Conservation (phyloP, 1,140 invertebrate genomes). For the Pogonognathellus flavescens region DNA sequence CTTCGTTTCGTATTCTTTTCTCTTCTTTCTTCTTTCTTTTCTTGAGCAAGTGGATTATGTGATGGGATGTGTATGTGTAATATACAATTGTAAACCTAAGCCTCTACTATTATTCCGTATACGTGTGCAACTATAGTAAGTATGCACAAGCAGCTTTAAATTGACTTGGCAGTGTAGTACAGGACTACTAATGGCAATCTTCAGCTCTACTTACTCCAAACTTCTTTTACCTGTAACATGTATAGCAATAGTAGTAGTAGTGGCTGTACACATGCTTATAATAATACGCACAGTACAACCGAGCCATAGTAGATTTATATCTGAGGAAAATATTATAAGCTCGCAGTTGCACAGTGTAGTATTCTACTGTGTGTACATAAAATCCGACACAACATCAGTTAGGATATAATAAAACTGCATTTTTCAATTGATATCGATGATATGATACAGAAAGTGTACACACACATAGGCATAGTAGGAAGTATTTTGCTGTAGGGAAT, state of each 20-base stretch:
- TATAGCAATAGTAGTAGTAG: background rate
- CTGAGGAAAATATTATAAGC: background rate
- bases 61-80: conserved; percentile 37
- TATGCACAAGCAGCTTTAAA: background rate
- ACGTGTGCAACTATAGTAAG: background rate
- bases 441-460: conserved; percentile 10
- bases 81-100: conserved; percentile 6
- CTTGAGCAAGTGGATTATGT: conserved; percentile 5
- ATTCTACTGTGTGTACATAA: conserved; percentile 7
- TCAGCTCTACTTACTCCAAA: conserved; percentile 6
- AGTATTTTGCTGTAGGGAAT: background rate
- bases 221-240: conserved; percentile 2
- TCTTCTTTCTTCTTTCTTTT: conserved; percentile 36
- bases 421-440: conserved; percentile 18
- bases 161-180: conserved; percentile 12
- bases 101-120: background rate
- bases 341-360: background rate
- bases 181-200: conserved; percentile 33
- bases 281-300: background rate
- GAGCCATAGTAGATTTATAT: background rate
- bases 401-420: conserved; percentile 12
- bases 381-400: conserved; percentile 28
- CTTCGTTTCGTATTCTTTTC: conserved; percentile 37
- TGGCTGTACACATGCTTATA: conserved; percentile 3
- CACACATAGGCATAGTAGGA: background rate